Percentiles rank a stretch among this genome's conserved stretches.
These are phyloP conservation scores for Dipus sagitta DNA, from an alignment of 2,797 vertebrate genomes.

Conservation along the genomic window DNA sequence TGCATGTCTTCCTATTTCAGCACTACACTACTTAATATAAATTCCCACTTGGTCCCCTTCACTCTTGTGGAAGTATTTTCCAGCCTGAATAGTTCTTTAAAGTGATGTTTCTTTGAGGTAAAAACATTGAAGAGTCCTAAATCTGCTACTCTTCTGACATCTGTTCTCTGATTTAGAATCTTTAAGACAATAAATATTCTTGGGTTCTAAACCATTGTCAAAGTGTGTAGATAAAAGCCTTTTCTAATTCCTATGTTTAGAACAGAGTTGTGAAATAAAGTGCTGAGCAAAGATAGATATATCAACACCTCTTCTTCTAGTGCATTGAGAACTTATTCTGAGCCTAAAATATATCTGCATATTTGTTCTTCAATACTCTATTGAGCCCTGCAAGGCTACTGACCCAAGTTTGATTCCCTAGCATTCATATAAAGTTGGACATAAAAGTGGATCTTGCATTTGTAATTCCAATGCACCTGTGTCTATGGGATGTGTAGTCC, in stretches of 20 bases:
- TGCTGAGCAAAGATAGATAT: background rate
- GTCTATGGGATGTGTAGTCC: too few species aligned
- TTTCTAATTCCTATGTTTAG: background rate
- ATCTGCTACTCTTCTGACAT: background rate
- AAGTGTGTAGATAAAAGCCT: background rate
- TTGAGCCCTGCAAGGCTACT: too few species aligned
- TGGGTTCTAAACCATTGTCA: background rate
- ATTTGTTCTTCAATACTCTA: background rate
- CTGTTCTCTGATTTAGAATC: background rate
- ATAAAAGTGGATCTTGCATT: too few species aligned
- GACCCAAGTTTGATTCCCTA: too few species aligned
- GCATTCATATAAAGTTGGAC: too few species aligned
- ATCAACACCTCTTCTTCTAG: background rate
- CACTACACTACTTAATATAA: fast-evolving
- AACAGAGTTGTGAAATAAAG: background rate
- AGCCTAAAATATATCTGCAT: background rate
- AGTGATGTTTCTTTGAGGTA: background rate
- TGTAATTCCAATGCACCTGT: too few species aligned
- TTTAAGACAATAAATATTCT: background rate
- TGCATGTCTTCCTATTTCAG: background rate
- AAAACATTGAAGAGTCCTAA: background rate
- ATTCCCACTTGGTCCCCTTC: background rate
- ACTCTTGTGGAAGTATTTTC: background rate
- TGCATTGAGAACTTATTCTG: background rate
- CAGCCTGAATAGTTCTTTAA: background rate